Evolutionary conservation across 2,888 invertebrate genomes (phyloP).

Genomic region (Ganaspis brasiliensis): DNA sequence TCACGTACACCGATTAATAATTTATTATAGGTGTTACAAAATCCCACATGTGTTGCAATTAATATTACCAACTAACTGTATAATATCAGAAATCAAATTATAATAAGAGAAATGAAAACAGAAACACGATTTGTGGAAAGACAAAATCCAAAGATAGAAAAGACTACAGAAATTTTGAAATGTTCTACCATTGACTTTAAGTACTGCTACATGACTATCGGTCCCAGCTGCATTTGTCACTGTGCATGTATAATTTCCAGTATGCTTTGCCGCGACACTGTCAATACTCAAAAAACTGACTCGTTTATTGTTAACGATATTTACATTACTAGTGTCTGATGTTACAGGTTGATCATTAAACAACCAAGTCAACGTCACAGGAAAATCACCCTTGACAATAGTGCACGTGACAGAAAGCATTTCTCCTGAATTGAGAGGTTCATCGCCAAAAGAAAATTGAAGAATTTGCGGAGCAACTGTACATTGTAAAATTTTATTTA

Average conservation of each 20-base stretch:
- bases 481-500: constrained; percentile 32
- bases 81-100: too few species aligned
- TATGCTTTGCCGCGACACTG: constrained; percentile 85
- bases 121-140: background rate
- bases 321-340: constrained; percentile 82
- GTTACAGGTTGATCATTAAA: constrained; percentile 84
- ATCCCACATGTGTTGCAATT: too few species aligned
- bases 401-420: constrained; percentile 84
- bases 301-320: constrained; percentile 85
- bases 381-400: constrained; percentile 84
- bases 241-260: constrained; percentile 87
- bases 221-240: constrained; percentile 86
- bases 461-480: constrained; percentile 84
- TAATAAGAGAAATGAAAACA: too few species aligned
- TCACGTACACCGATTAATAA: too few species aligned
- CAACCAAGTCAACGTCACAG: constrained; percentile 88
- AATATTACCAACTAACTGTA: too few species aligned
- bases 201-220: constrained; percentile 84
- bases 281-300: constrained; percentile 86
- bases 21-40: too few species aligned
- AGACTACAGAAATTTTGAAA: background rate
- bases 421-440: constrained; percentile 82
- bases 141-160: constrained; percentile 3
- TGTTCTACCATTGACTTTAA: constrained; percentile 86
- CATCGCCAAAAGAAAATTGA: constrained; percentile 83